A percentile compares a stretch with the other conserved stretches of the same genome.
Evolutionary conservation across 2,113 vertebrate genomes (phyloP).

Genomic region (Kryptolebias marmoratus): DNA sequence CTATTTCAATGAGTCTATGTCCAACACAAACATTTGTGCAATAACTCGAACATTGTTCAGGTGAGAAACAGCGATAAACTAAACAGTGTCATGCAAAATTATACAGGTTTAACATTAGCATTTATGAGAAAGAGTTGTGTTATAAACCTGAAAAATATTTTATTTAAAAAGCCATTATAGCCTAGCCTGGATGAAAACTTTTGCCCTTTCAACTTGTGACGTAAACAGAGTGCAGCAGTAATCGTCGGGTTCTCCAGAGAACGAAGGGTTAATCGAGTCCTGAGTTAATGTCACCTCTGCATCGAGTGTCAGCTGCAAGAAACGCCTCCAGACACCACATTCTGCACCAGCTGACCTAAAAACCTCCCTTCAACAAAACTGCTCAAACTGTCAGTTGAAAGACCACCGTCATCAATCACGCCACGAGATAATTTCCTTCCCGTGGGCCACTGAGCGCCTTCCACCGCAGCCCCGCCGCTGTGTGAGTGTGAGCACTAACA

Average conservation of each 20-base stretch:
- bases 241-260: background rate
- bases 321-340: slow-evolving; percentile 12
- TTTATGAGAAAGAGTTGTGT: too few relatives aligned
- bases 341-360: slow-evolving; percentile 13
- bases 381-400: slow-evolving; percentile 8
- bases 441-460: background rate
- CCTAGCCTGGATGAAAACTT: too few relatives aligned
- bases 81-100: too few relatives aligned
- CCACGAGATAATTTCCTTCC: background rate
- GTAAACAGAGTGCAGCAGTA: too few relatives aligned
- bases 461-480: background rate
- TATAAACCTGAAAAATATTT: too few relatives aligned
- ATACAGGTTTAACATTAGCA: too few relatives aligned
- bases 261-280: background rate
- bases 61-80: too few relatives aligned
- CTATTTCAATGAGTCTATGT: too few relatives aligned
- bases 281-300: background rate
- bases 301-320: background rate
- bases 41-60: too few relatives aligned
- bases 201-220: too few relatives aligned
- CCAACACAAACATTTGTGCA: too few relatives aligned
- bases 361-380: slow-evolving; percentile 14
- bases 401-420: slow-evolving; percentile 5
- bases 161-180: too few relatives aligned
- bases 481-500: background rate